Evolutionary conservation across 2,888 invertebrate species (phyloP).

Genomic region (Dione vanillae): DNA sequence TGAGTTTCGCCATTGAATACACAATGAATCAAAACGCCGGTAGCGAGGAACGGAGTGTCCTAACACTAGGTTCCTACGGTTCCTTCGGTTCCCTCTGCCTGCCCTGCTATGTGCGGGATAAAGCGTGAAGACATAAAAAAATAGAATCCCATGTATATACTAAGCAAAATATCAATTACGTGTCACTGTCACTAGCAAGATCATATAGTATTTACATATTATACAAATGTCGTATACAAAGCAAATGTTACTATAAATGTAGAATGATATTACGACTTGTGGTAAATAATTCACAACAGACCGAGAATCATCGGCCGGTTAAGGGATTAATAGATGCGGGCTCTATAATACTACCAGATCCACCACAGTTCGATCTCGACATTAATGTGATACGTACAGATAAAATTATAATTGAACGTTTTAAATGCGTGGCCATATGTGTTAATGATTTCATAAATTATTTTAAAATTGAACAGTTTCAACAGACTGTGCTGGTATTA

Average conservation of each 20-base stretch:
- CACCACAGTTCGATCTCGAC: slow-evolving; percentile 37
- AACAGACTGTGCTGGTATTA: slow-evolving; percentile 12
- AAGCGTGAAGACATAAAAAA: neutral
- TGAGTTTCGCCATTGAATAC: too few species aligned
- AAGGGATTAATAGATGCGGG: slow-evolving; percentile 40
- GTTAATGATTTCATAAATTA: slow-evolving; percentile 40
- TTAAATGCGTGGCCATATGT: slow-evolving; percentile 26
- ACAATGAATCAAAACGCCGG: too few species aligned
- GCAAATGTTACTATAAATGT: neutral
- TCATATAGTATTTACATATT: too few species aligned
- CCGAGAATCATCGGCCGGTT: slow-evolving; percentile 20
- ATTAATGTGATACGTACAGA: slow-evolving; percentile 33
- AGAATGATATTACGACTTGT: slow-evolving; percentile 11
- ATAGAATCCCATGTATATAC: neutral
- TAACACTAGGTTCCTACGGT: too few species aligned
- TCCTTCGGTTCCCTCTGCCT: too few species aligned
- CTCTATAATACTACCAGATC: slow-evolving; percentile 30
- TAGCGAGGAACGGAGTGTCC: too few species aligned
- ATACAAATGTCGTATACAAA: neutral
- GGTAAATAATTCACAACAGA: slow-evolving; percentile 16
- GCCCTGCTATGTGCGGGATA: too few species aligned
- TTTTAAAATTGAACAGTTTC: slow-evolving; percentile 36
- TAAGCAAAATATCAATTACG: neutral
- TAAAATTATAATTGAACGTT: slow-evolving; percentile 34
- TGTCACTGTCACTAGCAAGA: neutral